A percentile compares a stretch with the other conserved stretches of the same genome.
These are phyloP conservation scores for Marmota monax DNA, from an alignment of 2,113 vertebrate genomes.

Conservation along the genomic window DNA sequence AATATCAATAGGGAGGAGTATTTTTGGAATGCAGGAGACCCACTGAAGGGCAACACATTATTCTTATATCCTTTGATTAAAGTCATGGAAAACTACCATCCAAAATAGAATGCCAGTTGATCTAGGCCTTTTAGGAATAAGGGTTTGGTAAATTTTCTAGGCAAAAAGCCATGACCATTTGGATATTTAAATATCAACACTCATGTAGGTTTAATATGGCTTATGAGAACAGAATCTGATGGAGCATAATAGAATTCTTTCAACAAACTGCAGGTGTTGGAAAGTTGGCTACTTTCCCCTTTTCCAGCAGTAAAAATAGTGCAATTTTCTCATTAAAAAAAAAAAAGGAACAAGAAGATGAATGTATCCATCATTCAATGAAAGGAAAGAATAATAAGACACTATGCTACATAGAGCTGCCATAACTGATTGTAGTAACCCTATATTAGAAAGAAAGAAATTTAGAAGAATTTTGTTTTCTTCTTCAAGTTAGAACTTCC, in stretches of 20 bases:
- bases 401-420: neutral
- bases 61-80: neutral
- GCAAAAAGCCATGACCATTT: neutral
- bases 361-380: neutral
- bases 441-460: neutral
- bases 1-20: neutral
- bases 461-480: neutral
- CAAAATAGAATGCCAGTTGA: neutral
- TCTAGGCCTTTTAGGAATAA: neutral
- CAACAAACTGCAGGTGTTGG: neutral
- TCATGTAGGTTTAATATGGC: neutral
- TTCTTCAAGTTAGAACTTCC: neutral
- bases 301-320: neutral
- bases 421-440: neutral
- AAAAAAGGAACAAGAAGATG: neutral
- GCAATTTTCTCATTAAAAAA: slow-evolving; percentile 10
- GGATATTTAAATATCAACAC: neutral
- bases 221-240: neutral
- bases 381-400: slow-evolving; percentile 31
- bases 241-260: neutral
- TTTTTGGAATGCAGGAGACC: neutral
- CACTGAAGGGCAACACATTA: neutral
- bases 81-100: neutral
- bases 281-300: neutral
- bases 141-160: neutral